Percentiles rank a stretch among this genome's conserved stretches.
Conservation (phyloP, 2,888 invertebrate species). For the Spicauda simplicius region DNA sequence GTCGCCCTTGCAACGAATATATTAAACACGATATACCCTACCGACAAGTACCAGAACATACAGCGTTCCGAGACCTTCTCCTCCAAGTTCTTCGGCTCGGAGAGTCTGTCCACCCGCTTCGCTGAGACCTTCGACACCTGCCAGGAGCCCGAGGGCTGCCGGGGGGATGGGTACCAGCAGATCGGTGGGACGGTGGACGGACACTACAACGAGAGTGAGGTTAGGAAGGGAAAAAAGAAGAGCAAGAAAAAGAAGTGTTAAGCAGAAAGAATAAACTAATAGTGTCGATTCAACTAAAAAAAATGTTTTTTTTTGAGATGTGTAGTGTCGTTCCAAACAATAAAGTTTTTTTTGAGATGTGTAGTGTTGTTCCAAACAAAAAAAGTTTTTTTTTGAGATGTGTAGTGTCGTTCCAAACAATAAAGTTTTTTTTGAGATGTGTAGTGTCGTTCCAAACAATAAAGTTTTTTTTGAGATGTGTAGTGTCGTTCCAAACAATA, state of each 20-base stretch:
- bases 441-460: no score
- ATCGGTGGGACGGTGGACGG: constrained; percentile 60
- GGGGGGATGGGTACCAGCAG: constrained; percentile 70
- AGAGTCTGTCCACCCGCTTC: constrained; percentile 66
- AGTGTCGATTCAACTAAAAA: no score
- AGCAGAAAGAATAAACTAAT: neutral
- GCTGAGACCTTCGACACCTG: constrained; percentile 65
- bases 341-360: no score
- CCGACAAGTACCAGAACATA: constrained; percentile 69
- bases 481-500: no score
- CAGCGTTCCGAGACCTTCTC: constrained; percentile 52
- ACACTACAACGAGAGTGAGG: constrained; percentile 7
- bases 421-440: no score
- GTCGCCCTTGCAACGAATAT: constrained; percentile 75
- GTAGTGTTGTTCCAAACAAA: no score
- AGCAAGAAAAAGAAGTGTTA: constrained; percentile 37
- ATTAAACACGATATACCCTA: constrained; percentile 71
- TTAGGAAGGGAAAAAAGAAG: constrained; percentile 53
- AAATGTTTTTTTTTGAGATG: no score
- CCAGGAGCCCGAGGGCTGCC: no score
- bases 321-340: no score
- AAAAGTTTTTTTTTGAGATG: no score
- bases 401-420: no score
- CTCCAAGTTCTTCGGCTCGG: constrained; percentile 73
- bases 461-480: no score